Evolutionary conservation across 2,113 vertebrate species (phyloP).

Genomic region (Seriola rivoliana): DNA sequence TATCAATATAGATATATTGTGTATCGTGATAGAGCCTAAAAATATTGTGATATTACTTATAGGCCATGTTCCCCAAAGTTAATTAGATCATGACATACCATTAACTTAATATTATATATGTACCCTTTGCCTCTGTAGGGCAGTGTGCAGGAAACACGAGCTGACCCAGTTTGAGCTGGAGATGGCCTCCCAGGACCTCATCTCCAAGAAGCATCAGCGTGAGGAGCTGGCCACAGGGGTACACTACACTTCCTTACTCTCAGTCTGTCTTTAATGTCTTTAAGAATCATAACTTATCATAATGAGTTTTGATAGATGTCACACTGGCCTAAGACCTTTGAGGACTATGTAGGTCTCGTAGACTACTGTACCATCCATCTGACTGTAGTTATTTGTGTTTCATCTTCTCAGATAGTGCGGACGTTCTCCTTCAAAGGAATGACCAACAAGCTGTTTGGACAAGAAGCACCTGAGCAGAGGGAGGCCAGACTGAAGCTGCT

Average conservation of each 20-base stretch:
- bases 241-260: not conserved
- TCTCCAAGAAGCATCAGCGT: constrained; percentile 94
- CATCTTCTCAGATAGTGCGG: constrained; percentile 87
- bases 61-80: too few species aligned
- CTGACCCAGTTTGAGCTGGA: constrained; percentile 95
- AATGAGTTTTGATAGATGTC: not conserved
- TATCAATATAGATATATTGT: too few species aligned
- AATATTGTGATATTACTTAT: too few species aligned
- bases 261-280: too few species aligned
- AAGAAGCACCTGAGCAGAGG: constrained; percentile 95
- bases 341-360: not conserved
- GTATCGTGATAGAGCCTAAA: too few species aligned
- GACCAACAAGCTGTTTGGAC: constrained; percentile 97
- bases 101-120: not conserved
- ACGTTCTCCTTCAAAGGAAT: constrained; percentile 97
- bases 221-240: constrained; percentile 96
- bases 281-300: too few species aligned
- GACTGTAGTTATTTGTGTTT: not conserved
- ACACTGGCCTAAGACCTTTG: not conserved
- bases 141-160: constrained; percentile 96
- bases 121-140: constrained; percentile 78
- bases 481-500: constrained; percentile 91
- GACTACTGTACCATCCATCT: too few species aligned
- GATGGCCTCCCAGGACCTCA: constrained; percentile 89
- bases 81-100: too few species aligned